These are phyloP conservation scores for Nymphalis io DNA, from an alignment of 1,140 invertebrate species.

Conservation along the genomic window DNA sequence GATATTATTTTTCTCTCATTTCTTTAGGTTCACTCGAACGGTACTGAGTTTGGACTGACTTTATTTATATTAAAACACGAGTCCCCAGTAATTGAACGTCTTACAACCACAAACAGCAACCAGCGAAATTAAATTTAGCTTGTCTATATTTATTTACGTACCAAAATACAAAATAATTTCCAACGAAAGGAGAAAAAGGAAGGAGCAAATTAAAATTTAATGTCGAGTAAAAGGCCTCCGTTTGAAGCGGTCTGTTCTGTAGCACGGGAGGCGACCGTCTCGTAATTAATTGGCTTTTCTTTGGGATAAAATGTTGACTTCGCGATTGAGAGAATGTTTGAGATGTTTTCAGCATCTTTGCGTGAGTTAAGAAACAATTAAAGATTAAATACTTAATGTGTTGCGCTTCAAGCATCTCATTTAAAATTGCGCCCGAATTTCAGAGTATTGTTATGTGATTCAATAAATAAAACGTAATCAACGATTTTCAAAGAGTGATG, in stretches of 20 bases:
- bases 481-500: too few relatives aligned
- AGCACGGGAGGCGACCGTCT: neutral
- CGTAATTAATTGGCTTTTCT: constrained; percentile 32
- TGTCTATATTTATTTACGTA: constrained; percentile 17
- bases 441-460: neutral
- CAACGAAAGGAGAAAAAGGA: constrained; percentile 28
- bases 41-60: too few relatives aligned
- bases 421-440: neutral
- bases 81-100: neutral
- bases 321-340: constrained; percentile 12
- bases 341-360: constrained; percentile 19
- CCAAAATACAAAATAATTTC: constrained; percentile 2
- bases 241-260: constrained; percentile 21
- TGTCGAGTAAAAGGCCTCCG: constrained; percentile 18
- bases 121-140: constrained; percentile 22
- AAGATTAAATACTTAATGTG: constrained; percentile 5
- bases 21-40: too few relatives aligned
- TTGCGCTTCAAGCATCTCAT: neutral
- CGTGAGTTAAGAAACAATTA: constrained; percentile 15
- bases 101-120: constrained; percentile 5
- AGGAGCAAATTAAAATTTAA: constrained; percentile 31
- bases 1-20: too few relatives aligned
- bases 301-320: constrained; percentile 26
- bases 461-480: too few relatives aligned
- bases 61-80: too few relatives aligned